phyloP scores from a whole-genome alignment of 2,113 vertebrate species.

The Aptenodytes forsteri region DNA sequence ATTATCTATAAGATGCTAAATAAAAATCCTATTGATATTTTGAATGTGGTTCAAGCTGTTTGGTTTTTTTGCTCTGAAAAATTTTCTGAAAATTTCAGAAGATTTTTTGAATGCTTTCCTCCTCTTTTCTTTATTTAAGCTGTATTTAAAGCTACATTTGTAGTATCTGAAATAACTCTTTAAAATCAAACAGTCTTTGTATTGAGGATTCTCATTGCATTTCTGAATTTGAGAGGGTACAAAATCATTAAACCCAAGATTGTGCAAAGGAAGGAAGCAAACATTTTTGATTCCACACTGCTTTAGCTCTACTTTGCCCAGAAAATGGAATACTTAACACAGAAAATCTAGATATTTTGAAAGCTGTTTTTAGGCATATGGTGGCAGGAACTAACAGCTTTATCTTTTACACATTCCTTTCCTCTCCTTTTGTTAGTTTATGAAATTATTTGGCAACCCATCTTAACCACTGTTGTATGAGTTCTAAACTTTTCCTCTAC shows the following conservation, averaged over 20 bases:
- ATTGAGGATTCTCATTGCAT: neutral
- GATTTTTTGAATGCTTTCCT: neutral
- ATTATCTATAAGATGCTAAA: neutral
- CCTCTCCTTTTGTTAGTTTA: neutral
- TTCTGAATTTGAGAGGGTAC: neutral
- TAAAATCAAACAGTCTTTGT: neutral
- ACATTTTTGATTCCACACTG: neutral
- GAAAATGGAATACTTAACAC: neutral
- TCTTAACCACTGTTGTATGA: neutral
- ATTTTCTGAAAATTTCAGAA: neutral
- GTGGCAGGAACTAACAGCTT: neutral
- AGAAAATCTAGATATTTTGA: neutral
- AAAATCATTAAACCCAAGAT: neutral
- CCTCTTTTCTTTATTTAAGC: neutral
- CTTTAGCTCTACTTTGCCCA: neutral
- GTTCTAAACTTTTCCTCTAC: neutral
- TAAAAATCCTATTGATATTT: neutral
- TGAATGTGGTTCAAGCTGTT: neutral
- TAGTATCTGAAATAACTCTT: neutral
- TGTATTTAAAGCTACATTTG: neutral
- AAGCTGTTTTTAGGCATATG: neutral
- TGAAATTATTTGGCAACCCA: neutral
- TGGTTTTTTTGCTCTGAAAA: neutral
- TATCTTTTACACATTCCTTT: neutral
- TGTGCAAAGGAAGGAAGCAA: neutral